These are phyloP conservation scores for Coleophora flavipennella DNA, from an alignment of 2,888 invertebrate species.

Conservation along the genomic window DNA sequence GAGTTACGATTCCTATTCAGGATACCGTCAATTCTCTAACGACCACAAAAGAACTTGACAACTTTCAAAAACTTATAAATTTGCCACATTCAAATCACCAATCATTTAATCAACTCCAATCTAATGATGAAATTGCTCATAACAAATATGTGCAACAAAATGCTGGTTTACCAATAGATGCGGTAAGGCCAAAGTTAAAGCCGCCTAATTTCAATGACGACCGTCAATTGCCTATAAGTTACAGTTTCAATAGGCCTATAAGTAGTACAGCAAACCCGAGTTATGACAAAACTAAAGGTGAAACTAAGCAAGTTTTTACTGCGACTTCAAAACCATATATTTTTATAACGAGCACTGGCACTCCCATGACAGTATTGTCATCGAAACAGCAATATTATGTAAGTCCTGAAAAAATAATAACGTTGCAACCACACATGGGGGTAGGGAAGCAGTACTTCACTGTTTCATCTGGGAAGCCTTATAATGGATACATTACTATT, in stretches of 20 bases:
- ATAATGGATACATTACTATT: constrained; percentile 28
- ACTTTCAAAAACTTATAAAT: constrained; percentile 27
- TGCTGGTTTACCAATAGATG: constrained; percentile 29
- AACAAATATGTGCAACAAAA: constrained; percentile 25
- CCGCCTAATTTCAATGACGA: constrained; percentile 64
- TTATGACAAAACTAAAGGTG: constrained; percentile 21
- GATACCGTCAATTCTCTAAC: constrained; percentile 21
- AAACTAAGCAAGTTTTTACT: constrained; percentile 29
- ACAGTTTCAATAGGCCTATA: constrained; percentile 44
- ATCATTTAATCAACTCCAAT: constrained; percentile 22
- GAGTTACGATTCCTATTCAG: constrained; percentile 21
- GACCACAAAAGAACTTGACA: constrained; percentile 19
- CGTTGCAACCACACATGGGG: constrained; percentile 28
- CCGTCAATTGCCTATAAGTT: constrained; percentile 52
- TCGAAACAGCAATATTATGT: constrained; percentile 38
- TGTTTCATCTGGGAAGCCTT: constrained; percentile 32
- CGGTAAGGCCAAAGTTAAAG: constrained; percentile 41
- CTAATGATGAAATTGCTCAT: constrained; percentile 9
- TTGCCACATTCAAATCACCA: constrained; percentile 22
- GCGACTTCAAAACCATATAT: constrained; percentile 44
- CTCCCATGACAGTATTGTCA: constrained; percentile 37
- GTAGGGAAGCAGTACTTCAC: constrained; percentile 37
- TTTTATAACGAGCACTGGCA: constrained; percentile 33
- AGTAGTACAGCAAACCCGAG: constrained; percentile 24
- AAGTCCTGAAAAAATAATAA: constrained; percentile 36